phyloP scores from a whole-genome alignment of 2,888 invertebrate species.

The Xylota sylvarum region DNA sequence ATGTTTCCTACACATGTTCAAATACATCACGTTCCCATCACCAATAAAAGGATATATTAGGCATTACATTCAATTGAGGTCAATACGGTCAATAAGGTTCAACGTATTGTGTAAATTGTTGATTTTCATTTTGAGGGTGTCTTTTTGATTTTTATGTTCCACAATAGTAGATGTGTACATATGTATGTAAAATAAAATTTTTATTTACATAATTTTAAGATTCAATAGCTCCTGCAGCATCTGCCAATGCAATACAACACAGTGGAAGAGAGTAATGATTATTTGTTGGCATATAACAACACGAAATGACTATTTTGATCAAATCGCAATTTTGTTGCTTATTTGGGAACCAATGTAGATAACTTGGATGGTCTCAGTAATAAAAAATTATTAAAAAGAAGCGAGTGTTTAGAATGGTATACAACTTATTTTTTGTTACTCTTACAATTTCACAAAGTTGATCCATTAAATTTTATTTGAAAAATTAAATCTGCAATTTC shows the following conservation, averaged over 20 bases:
- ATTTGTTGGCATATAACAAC: conserved; percentile 2
- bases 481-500: neutral
- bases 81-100: conserved; percentile 26
- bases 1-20: neutral
- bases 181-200: conserved; percentile 13
- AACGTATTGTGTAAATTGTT: conserved; percentile 9
- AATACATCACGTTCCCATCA: neutral
- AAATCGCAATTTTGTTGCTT: conserved; percentile 46
- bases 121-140: neutral
- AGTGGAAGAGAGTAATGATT: conserved; percentile 6
- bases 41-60: conserved; percentile 11
- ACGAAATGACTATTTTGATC: conserved; percentile 33
- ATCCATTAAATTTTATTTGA: neutral
- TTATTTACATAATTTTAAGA: conserved; percentile 16
- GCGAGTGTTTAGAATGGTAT: conserved; percentile 26
- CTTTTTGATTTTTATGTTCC: neutral
- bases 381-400: conserved; percentile 35
- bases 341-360: conserved; percentile 32
- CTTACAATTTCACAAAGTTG: neutral
- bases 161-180: no score
- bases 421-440: neutral
- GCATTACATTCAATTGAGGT: conserved; percentile 16
- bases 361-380: conserved; percentile 2
- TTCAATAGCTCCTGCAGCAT: conserved; percentile 33
- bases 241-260: conserved; percentile 18